Conservation (phyloP, 2,888 invertebrate genomes). For the Pachydiplax longipennis region DNA sequence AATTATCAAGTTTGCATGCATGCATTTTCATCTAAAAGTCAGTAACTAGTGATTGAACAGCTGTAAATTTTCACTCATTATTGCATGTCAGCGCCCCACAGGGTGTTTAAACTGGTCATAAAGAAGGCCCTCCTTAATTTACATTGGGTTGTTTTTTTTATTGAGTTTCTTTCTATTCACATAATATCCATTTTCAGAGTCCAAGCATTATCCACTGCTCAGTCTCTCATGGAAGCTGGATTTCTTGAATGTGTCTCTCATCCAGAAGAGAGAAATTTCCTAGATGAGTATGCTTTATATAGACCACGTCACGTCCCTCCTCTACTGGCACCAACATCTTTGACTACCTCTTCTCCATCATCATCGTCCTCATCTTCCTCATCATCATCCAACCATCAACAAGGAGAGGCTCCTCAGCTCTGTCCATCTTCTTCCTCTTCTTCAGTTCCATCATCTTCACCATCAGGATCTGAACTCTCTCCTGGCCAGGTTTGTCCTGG, state of each 20-base stretch:
- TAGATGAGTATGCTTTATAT: constrained; percentile 70
- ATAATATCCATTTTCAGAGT: constrained; percentile 61
- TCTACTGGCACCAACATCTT: constrained; percentile 49
- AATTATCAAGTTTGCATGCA: too few relatives aligned
- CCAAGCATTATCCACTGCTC: constrained; percentile 80
- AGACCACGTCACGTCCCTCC: constrained; percentile 58
- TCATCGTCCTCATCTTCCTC: constrained; percentile 32
- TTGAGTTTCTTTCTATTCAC: not conserved
- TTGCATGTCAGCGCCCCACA: too few relatives aligned
- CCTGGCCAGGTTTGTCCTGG: constrained; percentile 52
- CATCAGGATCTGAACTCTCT: constrained; percentile 46
- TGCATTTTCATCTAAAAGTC: too few relatives aligned
- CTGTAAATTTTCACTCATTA: too few relatives aligned
- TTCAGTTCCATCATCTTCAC: constrained; percentile 49
- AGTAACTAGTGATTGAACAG: too few relatives aligned
- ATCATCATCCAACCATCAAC: constrained; percentile 36
- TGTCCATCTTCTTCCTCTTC: constrained; percentile 30
- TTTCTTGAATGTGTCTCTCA: constrained; percentile 69
- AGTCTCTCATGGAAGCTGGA: constrained; percentile 77
- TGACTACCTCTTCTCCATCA: constrained; percentile 17
- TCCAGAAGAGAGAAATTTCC: constrained; percentile 66
- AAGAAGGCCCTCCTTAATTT: too few relatives aligned
- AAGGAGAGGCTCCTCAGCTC: constrained; percentile 6
- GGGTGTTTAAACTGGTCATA: too few relatives aligned
- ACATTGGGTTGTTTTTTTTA: too few relatives aligned